Evolutionary conservation across 2,888 invertebrate species (phyloP), one percentile per base, ranked within the genome.

Genomic region (Caenorhabditis drosophilae): DNA sequence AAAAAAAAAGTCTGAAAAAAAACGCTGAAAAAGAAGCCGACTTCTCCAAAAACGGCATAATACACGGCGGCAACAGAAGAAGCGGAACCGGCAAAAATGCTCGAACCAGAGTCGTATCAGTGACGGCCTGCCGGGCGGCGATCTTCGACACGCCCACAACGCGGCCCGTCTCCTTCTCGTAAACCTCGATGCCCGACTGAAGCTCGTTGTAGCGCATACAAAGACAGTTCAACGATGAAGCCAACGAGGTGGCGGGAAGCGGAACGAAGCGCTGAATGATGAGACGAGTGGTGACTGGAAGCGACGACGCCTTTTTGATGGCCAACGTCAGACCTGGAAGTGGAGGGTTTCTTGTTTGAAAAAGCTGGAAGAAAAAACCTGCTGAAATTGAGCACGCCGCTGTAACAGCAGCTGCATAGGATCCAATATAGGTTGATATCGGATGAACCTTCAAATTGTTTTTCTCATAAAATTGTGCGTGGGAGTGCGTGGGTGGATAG

Each of bases 401-500:
- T 2, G 84, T 78, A 22, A 87, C 86, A 31, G 87, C 87, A 40
- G 86, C 86, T 35, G 82, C 75, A 75, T 87, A 87, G 0, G 87
- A 86, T 54, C 83, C 76, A 1, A 86, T 52, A 75, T 86, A 86
- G 40, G 84, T 79, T 20, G 83, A 84, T 2, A 79, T 77, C 2
- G 86, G 85, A 4, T 77, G 78, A 2, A 74, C 73, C 61, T 76
- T 54, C 40, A 73, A 42, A 58, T 31, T 23, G 9, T 27, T 25
- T n/a, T 31, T 40, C 26, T n/a, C n/a, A n/a, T n/a, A n/a, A n/a
- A n/a, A n/a, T n/a, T n/a, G n/a, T n/a, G n/a, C n/a, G n/a, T n/a
- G n/a, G n/a, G n/a, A n/a, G n/a, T n/a, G n/a, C n/a, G n/a, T n/a
- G n/a, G n/a, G n/a, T n/a, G n/a, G n/a, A n/a, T n/a, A n/a, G n/a